Base-by-base conservation (phyloP, 2,797 vertebrate genomes). In the Melanotaenia pygmaea region DNA sequence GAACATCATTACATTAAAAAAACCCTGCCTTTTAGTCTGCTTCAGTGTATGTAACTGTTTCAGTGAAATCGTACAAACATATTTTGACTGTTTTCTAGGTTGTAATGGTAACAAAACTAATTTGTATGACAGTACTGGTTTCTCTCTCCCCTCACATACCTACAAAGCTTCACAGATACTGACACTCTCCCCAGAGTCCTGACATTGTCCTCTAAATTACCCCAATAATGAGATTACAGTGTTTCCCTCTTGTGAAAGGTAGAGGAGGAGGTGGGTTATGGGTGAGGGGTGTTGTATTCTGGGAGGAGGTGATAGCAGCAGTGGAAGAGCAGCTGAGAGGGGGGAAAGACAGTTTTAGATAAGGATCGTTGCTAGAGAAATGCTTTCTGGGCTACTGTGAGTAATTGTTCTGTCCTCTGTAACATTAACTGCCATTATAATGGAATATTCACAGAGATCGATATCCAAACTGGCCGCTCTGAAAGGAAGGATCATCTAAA, bases 221-320 rank as follows among this genome's bases (percentile, higher is more conserved):
- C 89, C 90, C 92, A 93, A 88, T 96, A 96, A 95, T 95, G 94
- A 96, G 94, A 95, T 95, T 94, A 92, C 86, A 92, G 74, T 66
- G 87, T 89, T 93, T 89, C 79, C 76, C 76, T 91, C 83, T 79
- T 67, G 89, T 91, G 89, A 88, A 81, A 74, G 85, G 83, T 79
- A 81, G 80, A 59, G 54, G 77, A 70, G 85, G 67, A 57, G 67
- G 69, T 77, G 18, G 73, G 74, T 56, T 64, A 45, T 30, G 69
- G 53, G 73, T 47, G 76, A 59, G 57, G 79, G 53, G 56, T 78
- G 86, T 61, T 71, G 79, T 80, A 85, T 86, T 88, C 94, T 95
- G 88, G 83, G 84, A 93, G 86, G 87, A 89, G 90, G 95, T 91
- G 95, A 95, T 89, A 94, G 94, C 90, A 85, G 84, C 77, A 2